Evolutionary conservation across 2,797 vertebrate species (phyloP), one percentile per base, ranked within the genome.

Genomic region (Bryconaethiops microstoma): DNA sequence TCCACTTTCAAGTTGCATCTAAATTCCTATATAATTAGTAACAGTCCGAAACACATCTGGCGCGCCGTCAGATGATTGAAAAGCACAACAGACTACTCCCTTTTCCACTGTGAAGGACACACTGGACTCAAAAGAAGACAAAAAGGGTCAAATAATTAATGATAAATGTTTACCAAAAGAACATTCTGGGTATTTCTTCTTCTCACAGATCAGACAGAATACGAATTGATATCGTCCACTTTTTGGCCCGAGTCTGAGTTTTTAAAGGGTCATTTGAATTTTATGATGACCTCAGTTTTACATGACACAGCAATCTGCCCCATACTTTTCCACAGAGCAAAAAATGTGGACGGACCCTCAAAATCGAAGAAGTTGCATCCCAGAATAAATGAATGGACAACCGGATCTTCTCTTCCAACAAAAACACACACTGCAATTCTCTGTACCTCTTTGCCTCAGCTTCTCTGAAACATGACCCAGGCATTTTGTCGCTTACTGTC

Each of bases 41-140:
- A 78, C 48, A 39, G 40, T 80, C 67, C 55, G 29, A 70, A 21
- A 67, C 13, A 16, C 40, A 48, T 78, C 71, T 82, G 80, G 80
- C 40, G 12, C n/a, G 71, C 75, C 19, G 78, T 72, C 85, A 64
- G 72, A 80, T 21, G 70, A 85, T 39, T 70, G 64, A 79, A 92
- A 94, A 95, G 93, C 94, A 94, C 93, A 94, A 94, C 89, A 85
- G 93, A 90, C 91, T 91, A 92, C 92, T 93, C 88, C 91, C 90
- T 85, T 91, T 84, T 87, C 90, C 91, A 92, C 92, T 93, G 94
- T 93, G 92, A 95, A 92, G 90, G 90, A 92, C 89, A 77, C 52
- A 78, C 74, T 77, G 76, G 78, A 83, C 42, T 77, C 17, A 64
- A 68, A 68, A 40, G 40, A 52, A 50, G 14, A 64, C 1, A 35